phyloP scores from a whole-genome alignment of 2,797 vertebrate genomes.

The Melanotaenia trifasciata region DNA sequence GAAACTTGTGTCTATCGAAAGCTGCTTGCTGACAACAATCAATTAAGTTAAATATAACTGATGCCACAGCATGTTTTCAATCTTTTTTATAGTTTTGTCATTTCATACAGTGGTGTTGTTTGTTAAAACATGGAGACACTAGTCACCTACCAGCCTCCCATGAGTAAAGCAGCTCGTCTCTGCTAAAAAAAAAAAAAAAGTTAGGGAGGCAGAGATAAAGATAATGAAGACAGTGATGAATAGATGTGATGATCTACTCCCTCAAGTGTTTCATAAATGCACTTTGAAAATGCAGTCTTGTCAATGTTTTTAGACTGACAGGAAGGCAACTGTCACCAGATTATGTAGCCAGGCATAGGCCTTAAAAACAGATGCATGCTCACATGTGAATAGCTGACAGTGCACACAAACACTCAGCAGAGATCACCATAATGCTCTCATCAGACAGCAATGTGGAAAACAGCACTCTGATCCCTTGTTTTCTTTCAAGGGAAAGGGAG shows the following conservation, averaged over 20 bases:
- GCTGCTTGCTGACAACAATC: slow-evolving; percentile 30
- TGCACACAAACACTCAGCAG: slow-evolving; percentile 22
- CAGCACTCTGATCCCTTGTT: slow-evolving; percentile 53
- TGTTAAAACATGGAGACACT: slow-evolving; percentile 23
- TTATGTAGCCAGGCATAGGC: background rate
- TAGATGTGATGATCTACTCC: slow-evolving; percentile 11
- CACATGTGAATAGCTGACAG: slow-evolving; percentile 30
- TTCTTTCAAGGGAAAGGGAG: slow-evolving; percentile 53
- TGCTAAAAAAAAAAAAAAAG: slow-evolving; percentile 9
- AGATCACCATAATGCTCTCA: slow-evolving; percentile 29
- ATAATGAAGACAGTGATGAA: slow-evolving; percentile 32
- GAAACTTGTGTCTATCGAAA: slow-evolving; percentile 13
- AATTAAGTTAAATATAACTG: slow-evolving; percentile 36
- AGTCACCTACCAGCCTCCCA: slow-evolving; percentile 24
- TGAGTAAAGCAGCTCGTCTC: slow-evolving; percentile 33
- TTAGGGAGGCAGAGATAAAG: slow-evolving; percentile 2
- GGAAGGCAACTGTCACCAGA: slow-evolving; percentile 36
- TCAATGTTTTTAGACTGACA: slow-evolving; percentile 17
- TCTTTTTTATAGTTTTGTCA: slow-evolving; percentile 22
- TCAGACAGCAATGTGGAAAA: slow-evolving; percentile 57
- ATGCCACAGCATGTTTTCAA: slow-evolving; percentile 41
- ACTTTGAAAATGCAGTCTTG: slow-evolving; percentile 20
- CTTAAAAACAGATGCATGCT: slow-evolving; percentile 21
- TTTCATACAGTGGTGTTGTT: slow-evolving; percentile 32
- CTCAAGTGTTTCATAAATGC: slow-evolving; percentile 14